Conservation (phyloP, 2,797 vertebrate species). For the Semaprochilodus insignis region DNA sequence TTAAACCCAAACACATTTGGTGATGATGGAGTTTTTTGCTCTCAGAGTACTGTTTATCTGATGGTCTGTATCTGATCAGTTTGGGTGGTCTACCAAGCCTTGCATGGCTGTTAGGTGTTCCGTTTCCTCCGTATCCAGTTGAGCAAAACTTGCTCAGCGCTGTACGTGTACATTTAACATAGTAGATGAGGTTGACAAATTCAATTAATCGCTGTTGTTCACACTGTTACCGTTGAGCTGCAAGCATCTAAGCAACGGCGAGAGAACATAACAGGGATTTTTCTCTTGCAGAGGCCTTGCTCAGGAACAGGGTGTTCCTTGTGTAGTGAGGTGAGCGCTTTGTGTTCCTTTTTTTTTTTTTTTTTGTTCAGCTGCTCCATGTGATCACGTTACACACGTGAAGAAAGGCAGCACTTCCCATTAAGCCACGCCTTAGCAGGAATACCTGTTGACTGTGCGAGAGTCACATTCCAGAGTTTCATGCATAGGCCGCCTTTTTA, state of each 20-base stretch:
- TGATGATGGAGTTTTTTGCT: too few relatives aligned
- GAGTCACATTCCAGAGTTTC: constrained; percentile 1
- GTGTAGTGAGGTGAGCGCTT: not conserved
- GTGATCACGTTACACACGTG: not conserved
- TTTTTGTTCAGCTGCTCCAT: not conserved
- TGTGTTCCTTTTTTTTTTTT: not conserved
- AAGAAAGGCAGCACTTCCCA: not conserved
- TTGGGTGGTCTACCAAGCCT: too few relatives aligned
- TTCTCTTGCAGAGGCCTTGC: not conserved
- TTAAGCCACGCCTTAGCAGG: too few relatives aligned
- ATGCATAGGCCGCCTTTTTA: not conserved
- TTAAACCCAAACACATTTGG: too few relatives aligned
- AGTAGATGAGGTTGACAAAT: not conserved
- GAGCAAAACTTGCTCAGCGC: too few relatives aligned
- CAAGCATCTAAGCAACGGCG: not conserved
- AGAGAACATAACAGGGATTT: not conserved
- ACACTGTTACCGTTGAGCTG: not conserved
- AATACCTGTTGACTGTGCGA: not conserved
- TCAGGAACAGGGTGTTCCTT: not conserved
- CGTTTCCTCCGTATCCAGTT: too few relatives aligned
- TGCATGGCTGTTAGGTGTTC: too few relatives aligned
- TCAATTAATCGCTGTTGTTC: not conserved
- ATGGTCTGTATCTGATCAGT: too few relatives aligned
- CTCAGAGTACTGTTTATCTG: too few relatives aligned
- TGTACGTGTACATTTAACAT: too few relatives aligned